Evolutionary conservation across 2,888 invertebrate species (phyloP), one percentile per base, ranked within the genome.

Genomic region (Limnephilus lunatus): DNA sequence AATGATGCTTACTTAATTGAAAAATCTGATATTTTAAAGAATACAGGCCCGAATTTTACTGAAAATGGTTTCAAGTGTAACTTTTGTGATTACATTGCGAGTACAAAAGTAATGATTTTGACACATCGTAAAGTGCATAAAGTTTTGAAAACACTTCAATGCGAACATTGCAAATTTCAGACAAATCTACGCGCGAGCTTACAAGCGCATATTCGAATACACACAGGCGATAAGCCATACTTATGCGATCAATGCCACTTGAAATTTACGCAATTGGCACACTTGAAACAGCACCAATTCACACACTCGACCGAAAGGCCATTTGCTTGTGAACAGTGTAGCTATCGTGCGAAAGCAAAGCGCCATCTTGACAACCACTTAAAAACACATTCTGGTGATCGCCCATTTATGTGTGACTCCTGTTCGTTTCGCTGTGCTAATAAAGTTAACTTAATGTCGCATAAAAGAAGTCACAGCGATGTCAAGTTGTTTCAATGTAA

Each of bases 231-330:
- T 30, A 92, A 92, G 39, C 92, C 91, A 9, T 92, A 88, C 48
- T 35, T 91, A 25, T 92, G 92, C 48, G 91, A 92, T 31, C 85
- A 90, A 25, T 92, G 92, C 81, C 90, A 92, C 68, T 68, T 81
- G 11, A 80, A 87, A 19, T 92, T 92, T 85, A 92, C 91, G 83
- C 92, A 92, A 44, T 32, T 92, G 31, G 95, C 95, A 32, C 97
- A 97, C 94, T 94, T 97, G 48, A 95, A 95, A 92, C 94, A 94
- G 83, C 97, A 97, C 94, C 94, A 95, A 88, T 94, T 95, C 93
- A 95, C 95, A 3, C 97, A 97, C 94, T 95, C 96, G 35, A 95
- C 95, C 68, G 94, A 94, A 32, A 95, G 95, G 91, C 95, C 95
- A 48, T 96, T 94, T 94, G 93, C 94, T 32, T 96, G 96, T 94